A percentile compares a stretch with the other conserved stretches of the same genome.
Evolutionary conservation across 1,140 invertebrate genomes (phyloP).

Genomic region (Drosophila ficusphila): DNA sequence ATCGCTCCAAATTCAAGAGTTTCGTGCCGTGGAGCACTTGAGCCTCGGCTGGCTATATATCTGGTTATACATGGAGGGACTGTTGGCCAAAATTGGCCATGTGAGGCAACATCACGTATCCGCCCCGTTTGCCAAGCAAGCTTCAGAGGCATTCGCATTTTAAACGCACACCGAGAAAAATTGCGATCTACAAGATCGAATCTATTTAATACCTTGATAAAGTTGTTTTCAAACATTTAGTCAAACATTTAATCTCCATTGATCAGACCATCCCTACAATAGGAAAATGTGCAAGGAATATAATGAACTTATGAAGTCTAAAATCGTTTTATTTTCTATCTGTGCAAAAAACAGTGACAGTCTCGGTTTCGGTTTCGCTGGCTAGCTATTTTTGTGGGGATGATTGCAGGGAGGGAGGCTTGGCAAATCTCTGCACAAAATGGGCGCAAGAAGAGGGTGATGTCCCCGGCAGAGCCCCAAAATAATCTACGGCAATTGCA

Average conservation of each 20-base stretch:
- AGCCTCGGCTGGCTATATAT: slow-evolving; percentile 1
- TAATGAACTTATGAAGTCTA: no score
- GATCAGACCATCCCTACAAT: no score
- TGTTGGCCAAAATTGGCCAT: slow-evolving; percentile 70
- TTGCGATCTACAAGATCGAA: no score
- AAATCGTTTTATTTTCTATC: slow-evolving; percentile 1
- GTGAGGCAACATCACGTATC: slow-evolving; percentile 70
- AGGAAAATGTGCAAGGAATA: no score
- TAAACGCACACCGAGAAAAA: background rate
- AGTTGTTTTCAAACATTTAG: no score
- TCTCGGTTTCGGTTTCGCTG: slow-evolving; percentile 34
- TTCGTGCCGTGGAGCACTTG: slow-evolving; percentile 33
- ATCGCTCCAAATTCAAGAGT: slow-evolving; percentile 18
- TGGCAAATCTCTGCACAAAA: slow-evolving; percentile 44
- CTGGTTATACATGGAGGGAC: background rate
- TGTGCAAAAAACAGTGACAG: slow-evolving; percentile 29
- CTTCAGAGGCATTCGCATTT: slow-evolving; percentile 14
- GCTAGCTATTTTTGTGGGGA: slow-evolving; percentile 28
- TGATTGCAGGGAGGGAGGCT: slow-evolving; percentile 7
- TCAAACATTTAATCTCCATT: no score
- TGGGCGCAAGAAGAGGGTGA: slow-evolving; percentile 11
- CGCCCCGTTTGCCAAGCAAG: slow-evolving; percentile 20
- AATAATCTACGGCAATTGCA: slow-evolving; percentile 79
- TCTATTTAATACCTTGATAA: no score
- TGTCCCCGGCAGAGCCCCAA: slow-evolving; percentile 38